Base-by-base conservation (phyloP, 2,113 vertebrate species). In the Dipodomys spectabilis region DNA sequence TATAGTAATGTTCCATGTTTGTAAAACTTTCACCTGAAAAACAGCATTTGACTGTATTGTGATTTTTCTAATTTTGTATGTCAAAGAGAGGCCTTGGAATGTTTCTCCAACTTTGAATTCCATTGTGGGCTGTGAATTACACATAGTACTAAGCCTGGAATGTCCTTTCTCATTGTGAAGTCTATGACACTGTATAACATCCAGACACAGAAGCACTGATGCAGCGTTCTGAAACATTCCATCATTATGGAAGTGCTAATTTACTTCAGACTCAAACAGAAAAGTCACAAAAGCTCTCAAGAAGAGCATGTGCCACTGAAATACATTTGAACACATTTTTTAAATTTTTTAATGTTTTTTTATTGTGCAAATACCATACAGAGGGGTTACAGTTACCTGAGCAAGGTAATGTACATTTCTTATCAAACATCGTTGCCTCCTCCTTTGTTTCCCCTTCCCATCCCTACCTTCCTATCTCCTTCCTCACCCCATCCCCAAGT, bases 71-170 rank as follows among this genome's bases (percentile, higher is more conserved):
- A 72, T 71, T 94, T 82, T 60, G 2, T 60, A 6, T 82, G 45
- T 16, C 75, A 74, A 82, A 86, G 28, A 45, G 10, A 79, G 87
- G 28, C 18, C 18, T 23, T 27, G 35, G 49, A 53, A 2, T 91
- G 0, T 65, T 78, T 89, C 72, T 86, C 25, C 89, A 71, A 88
- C 53, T 25, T 71, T 79, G 80, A 86, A 86, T 86, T 83, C 49
- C 39, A 79, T 9, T 7, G 18, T 39, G 23, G 20, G n/a, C 53
- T 69, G 18, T 81, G 25, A 78, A 23, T 67, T 13, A 39, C 19
- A 72, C 7, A 11, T n/a, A 92, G 20, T n/a, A 82, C 22, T 81
- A 73, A 15, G 12, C 6, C 45, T 28, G 2, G 11, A 18, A 30
- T 60, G 35, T 30, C 53, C 67, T n/a, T 67, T 87, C 30, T 67